phyloP scores from a whole-genome alignment of 2,797 vertebrate species.

The Cyprinella venusta region DNA sequence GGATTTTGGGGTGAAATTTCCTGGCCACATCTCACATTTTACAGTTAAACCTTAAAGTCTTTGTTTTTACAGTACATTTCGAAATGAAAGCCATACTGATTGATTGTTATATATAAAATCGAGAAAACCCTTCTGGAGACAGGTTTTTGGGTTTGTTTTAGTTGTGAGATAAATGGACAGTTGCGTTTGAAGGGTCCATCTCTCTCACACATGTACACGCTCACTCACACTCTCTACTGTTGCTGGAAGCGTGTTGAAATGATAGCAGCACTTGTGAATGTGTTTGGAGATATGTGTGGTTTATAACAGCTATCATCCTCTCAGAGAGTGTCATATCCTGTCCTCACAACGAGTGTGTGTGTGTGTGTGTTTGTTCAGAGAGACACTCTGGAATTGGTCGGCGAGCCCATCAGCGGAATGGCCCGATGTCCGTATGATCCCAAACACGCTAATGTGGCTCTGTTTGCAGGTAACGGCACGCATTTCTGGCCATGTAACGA shows the following conservation, averaged over 20 bases:
- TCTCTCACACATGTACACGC: constrained; percentile 6
- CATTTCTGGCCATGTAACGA: not conserved
- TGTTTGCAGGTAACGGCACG: constrained; percentile 87
- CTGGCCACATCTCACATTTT: not conserved
- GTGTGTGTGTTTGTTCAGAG: constrained; percentile 74
- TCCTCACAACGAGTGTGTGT: constrained; percentile 19
- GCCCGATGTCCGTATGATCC: constrained; percentile 95
- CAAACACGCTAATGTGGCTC: constrained; percentile 93
- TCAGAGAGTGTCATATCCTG: constrained; percentile 37
- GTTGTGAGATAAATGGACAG: constrained; percentile 26
- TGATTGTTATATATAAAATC: not conserved
- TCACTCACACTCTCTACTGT: constrained; percentile 34
- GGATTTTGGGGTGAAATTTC: not conserved
- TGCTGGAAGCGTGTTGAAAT: constrained; percentile 28
- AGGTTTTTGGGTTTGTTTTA: constrained; percentile 1
- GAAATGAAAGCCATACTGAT: not conserved
- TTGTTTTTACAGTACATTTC: not conserved
- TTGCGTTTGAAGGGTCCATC: constrained; percentile 47
- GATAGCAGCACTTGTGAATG: constrained; percentile 37
- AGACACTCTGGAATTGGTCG: constrained; percentile 89
- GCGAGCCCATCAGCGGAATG: constrained; percentile 94
- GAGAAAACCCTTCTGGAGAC: not conserved
- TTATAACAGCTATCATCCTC: constrained; percentile 38
- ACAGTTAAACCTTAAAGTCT: not conserved
- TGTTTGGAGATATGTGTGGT: constrained; percentile 48